These are phyloP conservation scores for Drosophila eohydei DNA, from an alignment of 2,888 invertebrate genomes.

Conservation along the genomic window DNA sequence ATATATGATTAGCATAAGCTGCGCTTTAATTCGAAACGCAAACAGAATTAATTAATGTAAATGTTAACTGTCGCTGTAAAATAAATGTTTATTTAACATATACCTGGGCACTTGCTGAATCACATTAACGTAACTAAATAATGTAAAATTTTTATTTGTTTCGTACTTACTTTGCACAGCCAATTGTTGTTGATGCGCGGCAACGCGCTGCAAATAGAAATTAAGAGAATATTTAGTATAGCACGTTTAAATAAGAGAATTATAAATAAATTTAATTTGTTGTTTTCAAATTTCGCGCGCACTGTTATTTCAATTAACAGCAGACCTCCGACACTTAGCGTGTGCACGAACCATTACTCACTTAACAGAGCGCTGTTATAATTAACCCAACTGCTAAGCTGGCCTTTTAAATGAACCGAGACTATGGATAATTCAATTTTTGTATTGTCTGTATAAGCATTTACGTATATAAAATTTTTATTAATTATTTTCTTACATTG, in stretches of 20 bases:
- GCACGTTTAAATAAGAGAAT: not conserved
- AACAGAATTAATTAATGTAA: constrained; percentile 19
- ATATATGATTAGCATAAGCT: constrained; percentile 41
- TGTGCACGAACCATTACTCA: constrained; percentile 35
- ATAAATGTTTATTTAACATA: constrained; percentile 28
- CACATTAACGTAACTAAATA: not conserved
- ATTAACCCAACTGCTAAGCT: constrained; percentile 7
- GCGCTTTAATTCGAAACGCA: constrained; percentile 33
- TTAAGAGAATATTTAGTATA: constrained; percentile 31
- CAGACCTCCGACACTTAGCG: constrained; percentile 18
- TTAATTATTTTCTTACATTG: constrained; percentile 63
- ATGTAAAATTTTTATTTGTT: constrained; percentile 1
- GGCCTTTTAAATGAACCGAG: not conserved
- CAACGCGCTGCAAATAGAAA: constrained; percentile 88
- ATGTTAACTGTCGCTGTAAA: constrained; percentile 24
- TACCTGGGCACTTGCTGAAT: constrained; percentile 74
- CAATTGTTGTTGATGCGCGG: constrained; percentile 88
- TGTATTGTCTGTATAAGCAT: not conserved
- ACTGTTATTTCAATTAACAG: constrained; percentile 15
- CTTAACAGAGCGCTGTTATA: constrained; percentile 31
- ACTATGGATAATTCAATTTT: not conserved
- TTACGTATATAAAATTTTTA: not conserved
- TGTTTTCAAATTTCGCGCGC: constrained; percentile 33
- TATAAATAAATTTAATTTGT: not conserved
- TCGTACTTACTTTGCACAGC: constrained; percentile 86